Evolutionary conservation across 1,140 invertebrate genomes (phyloP), one percentile per base, ranked within the genome.

Genomic region (Teleogryllus occipitalis): DNA sequence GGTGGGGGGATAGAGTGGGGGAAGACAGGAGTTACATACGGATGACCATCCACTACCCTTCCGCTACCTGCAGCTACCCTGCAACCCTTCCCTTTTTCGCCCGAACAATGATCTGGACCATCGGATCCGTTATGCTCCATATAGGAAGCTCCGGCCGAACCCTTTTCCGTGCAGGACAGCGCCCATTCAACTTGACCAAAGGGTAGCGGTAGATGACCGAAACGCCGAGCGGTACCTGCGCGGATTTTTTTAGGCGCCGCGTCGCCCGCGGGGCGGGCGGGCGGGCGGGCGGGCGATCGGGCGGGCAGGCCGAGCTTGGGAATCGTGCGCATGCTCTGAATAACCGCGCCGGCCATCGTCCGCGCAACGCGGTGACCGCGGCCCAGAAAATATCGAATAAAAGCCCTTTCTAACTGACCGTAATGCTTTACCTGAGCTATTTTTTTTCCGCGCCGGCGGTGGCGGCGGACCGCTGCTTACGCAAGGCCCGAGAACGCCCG

Each of bases 381-480:
- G 54, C 54, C 54, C 54, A 65, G 54, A 65, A 65, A 65, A 65
- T 65, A 65, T 65, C 54, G 54, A 65, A 65, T 65, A 65, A 65
- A 65, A 18, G 18, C 10, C 54, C 54, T 65, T 65, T 65, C 54
- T 7, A 65, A 65, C 54, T 65, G 54, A 65, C 54, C 54, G 54
- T 18, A 10, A 18, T 65, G 18, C 18, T 65, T 7, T 65, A 65
- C 54, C 54, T 65, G 54, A 7, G 54, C 54, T 10, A 14, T 14
- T 65, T 65, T 65, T 65, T 65, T n/a, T n/a, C n/a, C n/a, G n/a
- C n/a, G n/a, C n/a, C n/a, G n/a, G n/a, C 54, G 0, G 18, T 3
- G 54, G 54, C 10, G 54, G 18, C 27, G 1, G 27, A 39, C 27
- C 27, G 27, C 27, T 14, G 54, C 54, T 65, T 65, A 7, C 18